Percentiles rank a stretch among this genome's conserved stretches.
Conservation (phyloP, 2,797 vertebrate genomes). For the Acanthurus leucopareius region DNA sequence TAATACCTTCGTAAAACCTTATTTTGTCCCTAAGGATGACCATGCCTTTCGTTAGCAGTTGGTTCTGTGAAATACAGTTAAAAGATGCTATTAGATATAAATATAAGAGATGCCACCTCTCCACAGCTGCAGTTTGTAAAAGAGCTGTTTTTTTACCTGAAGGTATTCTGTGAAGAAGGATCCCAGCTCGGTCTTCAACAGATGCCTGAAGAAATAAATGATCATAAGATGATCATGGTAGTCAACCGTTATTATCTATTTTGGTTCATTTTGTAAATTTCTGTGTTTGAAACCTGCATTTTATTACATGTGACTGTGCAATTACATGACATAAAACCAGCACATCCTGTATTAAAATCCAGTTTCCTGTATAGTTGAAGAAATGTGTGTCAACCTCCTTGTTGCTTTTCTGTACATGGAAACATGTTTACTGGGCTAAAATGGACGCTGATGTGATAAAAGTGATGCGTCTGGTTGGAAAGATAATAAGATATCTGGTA, state of each 20-base stretch:
- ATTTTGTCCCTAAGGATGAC: conserved; percentile 99
- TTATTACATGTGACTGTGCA: neutral
- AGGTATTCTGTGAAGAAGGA: conserved; percentile 99
- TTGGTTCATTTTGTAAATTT: neutral
- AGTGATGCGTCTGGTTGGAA: conserved; percentile 64
- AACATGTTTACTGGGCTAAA: conserved; percentile 54
- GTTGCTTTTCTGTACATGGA: conserved; percentile 41
- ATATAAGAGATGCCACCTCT: neutral
- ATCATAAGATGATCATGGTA: neutral
- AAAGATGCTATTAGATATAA: conserved; percentile 13
- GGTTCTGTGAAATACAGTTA: conserved; percentile 87
- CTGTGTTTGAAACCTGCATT: conserved; percentile 8
- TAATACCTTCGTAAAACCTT: conserved; percentile 96
- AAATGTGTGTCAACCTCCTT: conserved; percentile 30
- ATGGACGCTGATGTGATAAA: conserved; percentile 52
- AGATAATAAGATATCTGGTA: conserved; percentile 79
- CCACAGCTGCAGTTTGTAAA: neutral
- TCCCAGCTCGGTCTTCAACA: conserved; percentile 97
- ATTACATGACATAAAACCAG: too few species aligned
- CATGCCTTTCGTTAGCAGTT: conserved; percentile 99
- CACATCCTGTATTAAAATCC: too few species aligned
- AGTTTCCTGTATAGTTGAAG: conserved; percentile 13
- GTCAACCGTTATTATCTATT: neutral
- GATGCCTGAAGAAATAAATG: conserved; percentile 86
- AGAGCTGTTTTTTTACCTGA: conserved; percentile 86